Base-by-base conservation (phyloP, 2,113 vertebrate species). In the Vidua macroura region DNA sequence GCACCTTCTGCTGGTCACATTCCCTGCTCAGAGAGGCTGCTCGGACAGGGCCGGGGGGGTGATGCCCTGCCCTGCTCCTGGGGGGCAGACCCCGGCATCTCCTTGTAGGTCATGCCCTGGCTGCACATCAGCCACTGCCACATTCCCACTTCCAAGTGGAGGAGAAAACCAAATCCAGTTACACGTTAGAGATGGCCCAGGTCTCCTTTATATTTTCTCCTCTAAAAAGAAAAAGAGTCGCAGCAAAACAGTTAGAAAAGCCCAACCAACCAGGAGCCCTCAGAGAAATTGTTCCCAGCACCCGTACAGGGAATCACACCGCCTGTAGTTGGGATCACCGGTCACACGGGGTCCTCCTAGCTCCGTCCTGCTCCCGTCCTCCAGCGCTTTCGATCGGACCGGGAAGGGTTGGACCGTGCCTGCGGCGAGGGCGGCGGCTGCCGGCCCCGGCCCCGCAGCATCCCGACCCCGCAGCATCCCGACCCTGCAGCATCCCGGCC, bases 341-440 rank as follows among this genome's bases (percentile, higher is more conserved):
- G 90, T 68, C 97, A 77, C 95, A 93, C 60, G 96, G 88, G 93
- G 96, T 95, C 97, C 95, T 90, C 92, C 2, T 82, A 83, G 75
- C 86, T 87, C 96, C 73, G 83, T 20, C 53, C 21, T 35, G 31
- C 49, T 90, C 35, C 55, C 30, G 41, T 83, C 10, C 56, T 63
- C 63, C 79, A 10, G 72, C 64, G 18, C 72, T 28, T 56, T 63
- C 41, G 0, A 3, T 23, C 23, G 6, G 18, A 56, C 17, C 15
- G 13, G 35, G 14, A 11, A 27, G 28, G 82, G 13, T 9, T 8
- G 10, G 37, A 43, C 16, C 7, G 48, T 23, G 70, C 63, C 55
- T 27, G 53, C 6, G 23, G 19, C 44, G 28, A 30, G 19, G 13
- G 21, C 24, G 6, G 25, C 21, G 52, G 68, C 52, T 43, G 43